A percentile compares a stretch with the other conserved stretches of the same genome.
Evolutionary conservation across 2,888 invertebrate species (phyloP).

Genomic region (Athripsodes cinereus): DNA sequence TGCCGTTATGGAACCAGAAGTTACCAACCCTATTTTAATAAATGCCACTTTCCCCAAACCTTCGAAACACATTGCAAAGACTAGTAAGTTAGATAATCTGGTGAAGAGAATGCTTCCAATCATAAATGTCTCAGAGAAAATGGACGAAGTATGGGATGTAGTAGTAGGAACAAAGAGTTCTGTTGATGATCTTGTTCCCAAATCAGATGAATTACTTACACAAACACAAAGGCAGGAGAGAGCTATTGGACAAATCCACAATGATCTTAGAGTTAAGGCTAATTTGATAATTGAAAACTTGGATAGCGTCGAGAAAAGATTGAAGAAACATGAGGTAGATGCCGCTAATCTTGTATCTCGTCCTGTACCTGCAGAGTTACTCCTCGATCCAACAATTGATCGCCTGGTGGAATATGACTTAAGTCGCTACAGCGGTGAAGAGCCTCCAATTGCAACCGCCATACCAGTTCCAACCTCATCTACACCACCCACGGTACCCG

Average conservation of each 20-base stretch:
- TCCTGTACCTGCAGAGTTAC: constrained; percentile 65
- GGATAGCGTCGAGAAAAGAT: constrained; percentile 75
- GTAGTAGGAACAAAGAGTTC: constrained; percentile 85
- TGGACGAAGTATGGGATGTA: constrained; percentile 89
- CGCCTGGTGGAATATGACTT: constrained; percentile 73
- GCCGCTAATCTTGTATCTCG: constrained; percentile 71
- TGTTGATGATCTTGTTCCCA: constrained; percentile 78
- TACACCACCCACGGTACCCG: not conserved
- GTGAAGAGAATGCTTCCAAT: constrained; percentile 80
- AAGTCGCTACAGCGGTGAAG: constrained; percentile 54
- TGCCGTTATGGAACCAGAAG: constrained; percentile 72
- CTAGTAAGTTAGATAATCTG: constrained; percentile 73
- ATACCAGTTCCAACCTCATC: constrained; percentile 25
- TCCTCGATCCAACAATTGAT: constrained; percentile 65
- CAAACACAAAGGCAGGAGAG: constrained; percentile 83
- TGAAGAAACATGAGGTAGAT: constrained; percentile 81
- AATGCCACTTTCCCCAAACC: constrained; percentile 54
- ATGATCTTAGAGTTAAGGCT: constrained; percentile 72
- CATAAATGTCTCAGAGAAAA: constrained; percentile 79
- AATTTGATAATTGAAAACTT: constrained; percentile 83
- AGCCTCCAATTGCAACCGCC: constrained; percentile 32
- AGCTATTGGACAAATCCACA: constrained; percentile 79
- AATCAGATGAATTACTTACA: constrained; percentile 77
- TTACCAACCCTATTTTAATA: constrained; percentile 47
- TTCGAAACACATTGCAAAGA: constrained; percentile 46